Percentiles rank a stretch among this genome's conserved stretches.
Conservation (phyloP, 2,113 vertebrate species). For the Prietella phreatophila region DNA sequence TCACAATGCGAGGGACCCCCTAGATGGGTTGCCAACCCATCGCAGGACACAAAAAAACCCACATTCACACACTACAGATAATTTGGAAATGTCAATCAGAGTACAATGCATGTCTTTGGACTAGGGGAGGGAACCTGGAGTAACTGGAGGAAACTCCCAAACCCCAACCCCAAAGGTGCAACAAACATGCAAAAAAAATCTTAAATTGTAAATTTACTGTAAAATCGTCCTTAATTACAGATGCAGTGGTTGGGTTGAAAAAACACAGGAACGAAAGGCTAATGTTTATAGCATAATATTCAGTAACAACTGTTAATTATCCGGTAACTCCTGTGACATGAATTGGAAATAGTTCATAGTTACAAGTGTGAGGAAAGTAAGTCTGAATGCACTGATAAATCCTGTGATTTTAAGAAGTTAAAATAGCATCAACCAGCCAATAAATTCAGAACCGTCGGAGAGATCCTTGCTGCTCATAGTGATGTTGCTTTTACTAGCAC, state of each 20-base stretch:
- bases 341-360: background rate
- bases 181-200: no score
- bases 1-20: no score
- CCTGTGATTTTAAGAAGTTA: background rate
- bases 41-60: no score
- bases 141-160: no score
- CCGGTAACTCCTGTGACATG: background rate
- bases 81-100: no score
- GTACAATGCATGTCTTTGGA: no score
- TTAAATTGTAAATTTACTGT: no score
- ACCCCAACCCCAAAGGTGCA: no score
- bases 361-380: background rate
- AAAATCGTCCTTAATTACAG: background rate
- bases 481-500: background rate
- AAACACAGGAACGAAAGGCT: background rate
- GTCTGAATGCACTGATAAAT: background rate
- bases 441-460: background rate
- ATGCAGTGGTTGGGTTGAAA: background rate
- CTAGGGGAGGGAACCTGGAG: no score
- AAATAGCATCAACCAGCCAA: background rate
- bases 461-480: background rate
- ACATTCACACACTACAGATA: no score
- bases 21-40: no score
- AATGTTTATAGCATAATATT: background rate
- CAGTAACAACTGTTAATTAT: background rate